phyloP scores from a whole-genome alignment of 2,113 vertebrate species.

The Motacilla tschutschensis region DNA sequence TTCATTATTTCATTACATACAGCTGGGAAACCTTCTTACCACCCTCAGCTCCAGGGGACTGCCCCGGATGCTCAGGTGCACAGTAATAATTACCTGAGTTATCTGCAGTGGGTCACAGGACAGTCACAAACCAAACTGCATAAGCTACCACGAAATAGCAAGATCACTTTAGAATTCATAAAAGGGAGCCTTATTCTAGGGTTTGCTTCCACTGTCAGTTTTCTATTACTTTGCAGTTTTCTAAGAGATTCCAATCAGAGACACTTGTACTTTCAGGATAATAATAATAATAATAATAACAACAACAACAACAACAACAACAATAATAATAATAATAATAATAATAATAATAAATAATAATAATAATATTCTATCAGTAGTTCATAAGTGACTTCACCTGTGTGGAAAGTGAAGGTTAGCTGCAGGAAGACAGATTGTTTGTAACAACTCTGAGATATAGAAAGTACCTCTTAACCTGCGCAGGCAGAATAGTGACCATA shows the following conservation, averaged over 20 bases:
- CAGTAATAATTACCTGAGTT: background rate
- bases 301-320: too few relatives aligned
- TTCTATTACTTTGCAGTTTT: background rate
- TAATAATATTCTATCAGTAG: accelerated
- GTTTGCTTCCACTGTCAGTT: background rate
- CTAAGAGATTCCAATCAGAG: background rate
- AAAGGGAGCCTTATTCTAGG: background rate
- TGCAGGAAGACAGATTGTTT: background rate
- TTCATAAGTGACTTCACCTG: background rate
- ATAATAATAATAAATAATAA: background rate
- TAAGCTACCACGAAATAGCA: background rate
- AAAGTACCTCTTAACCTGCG: background rate
- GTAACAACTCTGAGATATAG: background rate
- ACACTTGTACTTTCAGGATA: background rate
- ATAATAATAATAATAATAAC: too few relatives aligned
- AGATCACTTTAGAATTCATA: background rate
- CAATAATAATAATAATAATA: too few relatives aligned
- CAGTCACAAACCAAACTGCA: background rate
- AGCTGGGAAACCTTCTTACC: background rate
- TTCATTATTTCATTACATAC: background rate
- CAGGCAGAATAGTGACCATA: background rate
- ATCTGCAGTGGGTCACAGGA: background rate
- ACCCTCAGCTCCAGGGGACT: background rate
- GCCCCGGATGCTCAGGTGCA: background rate
- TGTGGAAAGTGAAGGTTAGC: background rate